Conservation (phyloP, 2,113 vertebrate species). For the Lampris megalopsis region DNA sequence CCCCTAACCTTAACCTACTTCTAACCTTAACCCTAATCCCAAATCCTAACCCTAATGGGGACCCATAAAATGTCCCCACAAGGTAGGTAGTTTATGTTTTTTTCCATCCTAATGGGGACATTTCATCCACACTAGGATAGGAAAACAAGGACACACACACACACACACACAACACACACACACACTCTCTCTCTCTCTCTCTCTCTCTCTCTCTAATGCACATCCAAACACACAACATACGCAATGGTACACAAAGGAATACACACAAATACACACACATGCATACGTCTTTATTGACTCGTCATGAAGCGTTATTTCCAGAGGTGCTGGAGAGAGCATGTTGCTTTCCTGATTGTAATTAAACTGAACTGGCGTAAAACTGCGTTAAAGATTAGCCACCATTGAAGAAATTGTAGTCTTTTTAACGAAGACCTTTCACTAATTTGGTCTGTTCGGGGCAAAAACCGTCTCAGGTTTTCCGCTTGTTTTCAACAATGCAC, state of each 20-base stretch:
- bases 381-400: slow-evolving; percentile 59
- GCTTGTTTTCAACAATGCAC: slow-evolving; percentile 47
- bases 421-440: slow-evolving; percentile 54
- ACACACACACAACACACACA: no score
- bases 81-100: no score
- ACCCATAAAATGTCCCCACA: no score
- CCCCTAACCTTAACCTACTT: no score
- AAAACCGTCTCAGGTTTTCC: slow-evolving; percentile 66
- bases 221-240: not conserved
- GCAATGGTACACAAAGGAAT: slow-evolving; percentile 16
- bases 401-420: slow-evolving; percentile 56
- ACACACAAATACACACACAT: not conserved
- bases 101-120: no score
- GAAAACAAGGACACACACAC: no score
- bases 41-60: no score
- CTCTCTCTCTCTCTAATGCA: no score
- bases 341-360: slow-evolving; percentile 58
- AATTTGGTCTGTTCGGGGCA: slow-evolving; percentile 28
- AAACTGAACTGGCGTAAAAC: slow-evolving; percentile 61
- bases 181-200: no score
- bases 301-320: slow-evolving; percentile 42
- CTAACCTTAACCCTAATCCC: no score
- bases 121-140: no score
- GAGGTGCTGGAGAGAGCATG: slow-evolving; percentile 42
- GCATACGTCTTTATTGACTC: not conserved